A percentile compares a stretch with the other conserved stretches of the same genome.
Conservation (phyloP, 2,113 vertebrate genomes). For the Thunnus maccoyii region DNA sequence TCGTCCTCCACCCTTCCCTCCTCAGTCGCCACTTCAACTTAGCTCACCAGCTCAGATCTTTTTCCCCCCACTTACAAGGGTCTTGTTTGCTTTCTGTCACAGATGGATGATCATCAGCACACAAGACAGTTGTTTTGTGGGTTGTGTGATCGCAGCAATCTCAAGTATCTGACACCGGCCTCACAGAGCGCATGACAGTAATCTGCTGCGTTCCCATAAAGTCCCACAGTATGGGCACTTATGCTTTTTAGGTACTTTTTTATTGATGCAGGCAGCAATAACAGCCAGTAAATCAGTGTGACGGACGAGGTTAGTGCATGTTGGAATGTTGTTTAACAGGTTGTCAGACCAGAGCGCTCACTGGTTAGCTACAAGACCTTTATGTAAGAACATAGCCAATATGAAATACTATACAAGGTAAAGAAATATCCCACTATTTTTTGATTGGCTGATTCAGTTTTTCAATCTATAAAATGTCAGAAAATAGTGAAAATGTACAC, state of each 20-base stretch:
- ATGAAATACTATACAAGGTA: conserved; percentile 14
- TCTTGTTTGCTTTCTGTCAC: conserved; percentile 69
- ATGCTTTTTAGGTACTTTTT: conserved; percentile 57
- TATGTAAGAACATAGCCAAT: conserved; percentile 11
- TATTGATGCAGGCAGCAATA: conserved; percentile 65
- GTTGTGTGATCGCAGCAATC: conserved; percentile 59
- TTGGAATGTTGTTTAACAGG: conserved; percentile 75
- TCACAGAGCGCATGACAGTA: conserved; percentile 49
- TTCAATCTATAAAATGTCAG: background rate
- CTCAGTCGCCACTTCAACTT: conserved; percentile 57
- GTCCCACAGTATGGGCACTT: conserved; percentile 49
- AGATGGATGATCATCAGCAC: conserved; percentile 63
- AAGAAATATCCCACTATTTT: background rate
- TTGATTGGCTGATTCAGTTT: background rate
- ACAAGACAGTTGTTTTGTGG: conserved; percentile 74
- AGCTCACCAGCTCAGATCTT: conserved; percentile 37
- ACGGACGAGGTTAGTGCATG: conserved; percentile 58
- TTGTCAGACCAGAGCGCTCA: conserved; percentile 56
- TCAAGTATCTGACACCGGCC: conserved; percentile 57
- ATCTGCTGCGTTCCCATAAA: conserved; percentile 56
- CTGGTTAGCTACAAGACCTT: conserved; percentile 37
- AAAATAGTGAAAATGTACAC: too few relatives aligned
- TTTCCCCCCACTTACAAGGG: conserved; percentile 48
- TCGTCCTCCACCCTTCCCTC: conserved; percentile 66
- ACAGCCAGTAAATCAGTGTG: conserved; percentile 63